Base-by-base conservation (phyloP, 2,888 invertebrate genomes). In the Xanthia icteritia region DNA sequence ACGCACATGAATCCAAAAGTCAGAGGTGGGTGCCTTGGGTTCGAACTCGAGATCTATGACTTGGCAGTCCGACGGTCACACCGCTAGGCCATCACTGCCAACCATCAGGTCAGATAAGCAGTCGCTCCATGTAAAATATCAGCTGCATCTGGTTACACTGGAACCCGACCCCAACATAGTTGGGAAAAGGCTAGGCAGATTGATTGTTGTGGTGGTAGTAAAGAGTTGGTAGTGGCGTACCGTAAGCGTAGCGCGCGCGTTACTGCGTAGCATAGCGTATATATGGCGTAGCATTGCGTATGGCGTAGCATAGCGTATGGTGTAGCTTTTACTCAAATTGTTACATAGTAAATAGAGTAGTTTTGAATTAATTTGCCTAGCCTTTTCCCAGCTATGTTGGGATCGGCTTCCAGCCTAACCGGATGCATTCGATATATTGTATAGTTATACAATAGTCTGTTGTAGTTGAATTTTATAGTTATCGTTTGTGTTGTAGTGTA, bases 261-360 rank as follows among this genome's bases (percentile, higher is more conserved):
- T 72, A 45, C 73, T 56, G 56, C 73, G 73, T 73, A 73, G 73
- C 73, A 73, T 6, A 17, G 17, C 36, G 54, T 31, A n/a, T n/a
- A n/a, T n/a, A 20, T 23, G 71, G 23, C 31, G 31, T 36, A 51
- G 15, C 67, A 1, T 39, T 31, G n/a, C 48, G 66, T 58, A 27
- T 27, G 73, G 20, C 20, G 45, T 31, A 51, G 15, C 67, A 1
- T 39, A 42, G n/a, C 48, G 66, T 58, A 27, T 27, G 73, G 20
- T 27, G 45, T 31, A 51, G 31, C 42, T 69, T 54, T 69, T 70
- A 56, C 42, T 54, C 2, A 42, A 73, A 73, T 54, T 23, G 23
- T 42, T 51, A 9, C 17, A 42, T 39, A 56, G 17, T 54, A 13
- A 42, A 54, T 39, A 13, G n/a, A 17, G 23, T 64, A 48, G 27